Percentiles rank a stretch among this genome's conserved stretches.
phyloP scores from a whole-genome alignment of 1,140 invertebrate genomes.

The Zaprionus ghesquierei region DNA sequence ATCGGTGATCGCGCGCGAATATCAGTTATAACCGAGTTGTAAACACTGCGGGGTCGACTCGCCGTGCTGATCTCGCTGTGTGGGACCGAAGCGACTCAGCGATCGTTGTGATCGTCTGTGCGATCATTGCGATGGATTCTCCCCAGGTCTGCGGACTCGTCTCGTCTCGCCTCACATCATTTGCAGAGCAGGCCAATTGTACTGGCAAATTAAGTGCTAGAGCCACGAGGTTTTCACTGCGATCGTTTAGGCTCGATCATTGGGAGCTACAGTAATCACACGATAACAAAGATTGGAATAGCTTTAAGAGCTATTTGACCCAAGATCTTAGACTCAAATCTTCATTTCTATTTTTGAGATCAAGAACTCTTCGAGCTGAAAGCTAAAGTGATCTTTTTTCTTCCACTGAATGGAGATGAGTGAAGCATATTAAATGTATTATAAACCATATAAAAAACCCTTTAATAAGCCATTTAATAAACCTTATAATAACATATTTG shows the following conservation, averaged over 20 bases:
- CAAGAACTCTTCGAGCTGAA: too few species aligned
- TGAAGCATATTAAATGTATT: neutral
- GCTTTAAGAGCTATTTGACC: too few species aligned
- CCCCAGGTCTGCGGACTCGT: neutral
- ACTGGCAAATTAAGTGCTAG: conserved; percentile 21
- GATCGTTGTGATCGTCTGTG: too few species aligned
- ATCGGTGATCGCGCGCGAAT: conserved; percentile 46
- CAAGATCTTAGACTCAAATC: too few species aligned
- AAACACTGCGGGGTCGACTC: conserved; percentile 33
- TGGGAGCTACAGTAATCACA: neutral
- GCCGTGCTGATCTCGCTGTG: conserved; percentile 34
- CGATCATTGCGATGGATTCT: neutral
- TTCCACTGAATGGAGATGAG: neutral
- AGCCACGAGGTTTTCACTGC: conserved; percentile 26
- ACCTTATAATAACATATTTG: neutral
- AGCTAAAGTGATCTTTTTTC: neutral
- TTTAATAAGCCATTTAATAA: neutral
- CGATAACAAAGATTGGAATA: too few species aligned
- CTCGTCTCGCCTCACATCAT: neutral
- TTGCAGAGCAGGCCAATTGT: neutral
- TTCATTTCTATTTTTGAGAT: too few species aligned
- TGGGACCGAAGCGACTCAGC: conserved; percentile 10
- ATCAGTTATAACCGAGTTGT: conserved; percentile 75
- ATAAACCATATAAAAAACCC: neutral
- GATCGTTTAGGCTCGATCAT: neutral